A percentile compares a stretch with the other conserved stretches of the same genome.
These are phyloP conservation scores for Orchestes rusci DNA, from an alignment of 2,888 invertebrate species.

Conservation along the genomic window DNA sequence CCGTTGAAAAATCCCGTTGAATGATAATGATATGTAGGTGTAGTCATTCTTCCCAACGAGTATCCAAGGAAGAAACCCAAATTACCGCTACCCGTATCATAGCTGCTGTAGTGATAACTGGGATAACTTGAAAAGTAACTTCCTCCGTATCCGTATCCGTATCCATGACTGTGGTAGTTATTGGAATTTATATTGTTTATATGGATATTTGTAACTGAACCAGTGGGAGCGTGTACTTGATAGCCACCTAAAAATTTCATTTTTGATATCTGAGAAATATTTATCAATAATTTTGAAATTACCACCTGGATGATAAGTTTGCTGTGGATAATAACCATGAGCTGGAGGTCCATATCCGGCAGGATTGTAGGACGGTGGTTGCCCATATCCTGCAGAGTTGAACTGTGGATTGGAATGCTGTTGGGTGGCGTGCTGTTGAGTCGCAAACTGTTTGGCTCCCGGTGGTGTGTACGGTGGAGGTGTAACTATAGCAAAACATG, in stretches of 20 bases:
- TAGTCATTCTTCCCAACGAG: constrained; percentile 33
- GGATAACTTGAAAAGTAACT: constrained; percentile 22
- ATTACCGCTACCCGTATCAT: constrained; percentile 34
- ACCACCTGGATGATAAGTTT: constrained; percentile 10
- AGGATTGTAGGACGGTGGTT: constrained; percentile 28
- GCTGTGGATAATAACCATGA: constrained; percentile 10
- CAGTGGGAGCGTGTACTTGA: constrained; percentile 7
- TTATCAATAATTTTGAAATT: background rate
- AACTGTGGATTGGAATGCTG: constrained; percentile 22
- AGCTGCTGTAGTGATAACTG: constrained; percentile 30
- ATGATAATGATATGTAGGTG: constrained; percentile 32
- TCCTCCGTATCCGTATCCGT: constrained; percentile 20
- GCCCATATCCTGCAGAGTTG: constrained; percentile 29
- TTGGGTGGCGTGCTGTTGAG: constrained; percentile 22
- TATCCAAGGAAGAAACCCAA: constrained; percentile 37
- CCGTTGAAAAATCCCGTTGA: constrained; percentile 20
- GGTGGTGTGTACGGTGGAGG: constrained; percentile 29
- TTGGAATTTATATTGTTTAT: constrained; percentile 32
- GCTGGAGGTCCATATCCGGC: constrained; percentile 17
- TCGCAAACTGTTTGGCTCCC: no score
- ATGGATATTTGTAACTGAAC: constrained; percentile 29
- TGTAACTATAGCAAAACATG: constrained; percentile 15
- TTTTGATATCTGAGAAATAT: no score
- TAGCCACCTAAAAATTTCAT: constrained; percentile 4
- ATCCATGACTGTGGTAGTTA: constrained; percentile 26